A percentile compares a stretch with the other conserved stretches of the same genome.
Conservation (phyloP, 2,888 invertebrate genomes). For the Drosophila neonasuta region DNA sequence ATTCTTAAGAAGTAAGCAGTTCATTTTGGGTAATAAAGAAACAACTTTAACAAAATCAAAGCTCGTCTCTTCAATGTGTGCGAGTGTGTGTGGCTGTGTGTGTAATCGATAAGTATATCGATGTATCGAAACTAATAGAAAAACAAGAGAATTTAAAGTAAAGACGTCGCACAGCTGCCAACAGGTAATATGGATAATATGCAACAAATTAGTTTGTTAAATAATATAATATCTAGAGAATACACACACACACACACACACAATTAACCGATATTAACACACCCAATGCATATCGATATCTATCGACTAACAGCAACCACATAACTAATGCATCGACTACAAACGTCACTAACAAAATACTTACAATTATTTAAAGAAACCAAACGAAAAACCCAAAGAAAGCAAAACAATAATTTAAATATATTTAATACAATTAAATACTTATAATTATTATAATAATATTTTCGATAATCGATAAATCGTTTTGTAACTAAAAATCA, state of each 20-base stretch:
- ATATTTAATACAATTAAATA: conserved; percentile 9
- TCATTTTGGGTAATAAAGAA: conserved; percentile 71
- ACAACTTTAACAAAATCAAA: conserved; percentile 51
- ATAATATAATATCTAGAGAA: conserved; percentile 25
- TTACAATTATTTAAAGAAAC: conserved; percentile 15
- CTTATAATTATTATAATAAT: conserved; percentile 15
- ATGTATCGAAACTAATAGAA: conserved; percentile 2
- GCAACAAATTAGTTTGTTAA: conserved; percentile 45
- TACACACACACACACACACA: conserved; percentile 7
- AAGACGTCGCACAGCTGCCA: conserved; percentile 35
- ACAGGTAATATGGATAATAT: conserved; percentile 61
- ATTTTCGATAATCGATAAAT: conserved; percentile 22
- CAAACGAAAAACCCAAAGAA: conserved; percentile 1
- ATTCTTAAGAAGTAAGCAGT: conserved; percentile 56
- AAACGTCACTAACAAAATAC: conserved; percentile 32
- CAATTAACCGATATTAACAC: conserved; percentile 36
- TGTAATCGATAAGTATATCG: conserved; percentile 26
- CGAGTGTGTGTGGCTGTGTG: conserved; percentile 1
- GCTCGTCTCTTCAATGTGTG: conserved; percentile 19
- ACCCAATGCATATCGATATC: conserved; percentile 32
- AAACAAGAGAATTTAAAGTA: not conserved
- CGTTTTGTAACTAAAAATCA: conserved; percentile 16
- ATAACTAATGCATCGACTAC: conserved; percentile 6
- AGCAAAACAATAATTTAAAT: conserved; percentile 10
- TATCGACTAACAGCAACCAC: conserved; percentile 33